Evolutionary conservation across 2,113 vertebrate genomes (phyloP).

Genomic region (Microtus montanus): DNA sequence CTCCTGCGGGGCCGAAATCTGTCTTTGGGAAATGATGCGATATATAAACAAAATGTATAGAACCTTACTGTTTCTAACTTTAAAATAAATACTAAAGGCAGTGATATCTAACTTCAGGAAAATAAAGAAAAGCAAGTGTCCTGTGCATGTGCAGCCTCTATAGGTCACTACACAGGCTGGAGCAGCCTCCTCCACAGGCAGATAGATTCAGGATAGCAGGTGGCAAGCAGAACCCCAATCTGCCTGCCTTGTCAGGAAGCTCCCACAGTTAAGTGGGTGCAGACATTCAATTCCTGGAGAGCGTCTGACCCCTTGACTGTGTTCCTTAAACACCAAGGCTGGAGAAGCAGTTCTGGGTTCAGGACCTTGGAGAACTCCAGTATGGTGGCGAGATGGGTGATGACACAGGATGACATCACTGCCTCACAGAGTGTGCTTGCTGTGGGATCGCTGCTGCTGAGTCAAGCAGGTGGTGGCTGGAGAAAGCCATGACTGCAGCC

Average conservation of each 20-base stretch:
- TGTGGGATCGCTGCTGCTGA: background rate
- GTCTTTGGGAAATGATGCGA: background rate
- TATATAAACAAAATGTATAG: background rate
- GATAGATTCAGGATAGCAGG: background rate
- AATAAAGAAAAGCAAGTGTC: background rate
- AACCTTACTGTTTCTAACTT: background rate
- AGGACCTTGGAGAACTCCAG: background rate
- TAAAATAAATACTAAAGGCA: background rate
- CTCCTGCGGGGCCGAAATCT: background rate
- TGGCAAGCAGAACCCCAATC: background rate
- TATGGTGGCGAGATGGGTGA: rapidly evolving
- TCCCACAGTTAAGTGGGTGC: rapidly evolving
- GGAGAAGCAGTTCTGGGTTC: background rate
- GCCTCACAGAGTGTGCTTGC: background rate
- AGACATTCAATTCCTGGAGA: background rate
- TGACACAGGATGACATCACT: background rate
- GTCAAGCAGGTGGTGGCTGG: background rate
- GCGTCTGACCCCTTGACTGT: background rate
- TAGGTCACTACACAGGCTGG: too few species aligned
- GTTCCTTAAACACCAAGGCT: background rate
- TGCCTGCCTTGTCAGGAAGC: background rate
- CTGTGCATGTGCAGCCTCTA: too few species aligned
- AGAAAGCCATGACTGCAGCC: background rate
- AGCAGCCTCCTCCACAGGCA: background rate
- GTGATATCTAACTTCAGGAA: background rate